phyloP scores from a whole-genome alignment of 2,888 invertebrate genomes.

The Julus scandinavius region DNA sequence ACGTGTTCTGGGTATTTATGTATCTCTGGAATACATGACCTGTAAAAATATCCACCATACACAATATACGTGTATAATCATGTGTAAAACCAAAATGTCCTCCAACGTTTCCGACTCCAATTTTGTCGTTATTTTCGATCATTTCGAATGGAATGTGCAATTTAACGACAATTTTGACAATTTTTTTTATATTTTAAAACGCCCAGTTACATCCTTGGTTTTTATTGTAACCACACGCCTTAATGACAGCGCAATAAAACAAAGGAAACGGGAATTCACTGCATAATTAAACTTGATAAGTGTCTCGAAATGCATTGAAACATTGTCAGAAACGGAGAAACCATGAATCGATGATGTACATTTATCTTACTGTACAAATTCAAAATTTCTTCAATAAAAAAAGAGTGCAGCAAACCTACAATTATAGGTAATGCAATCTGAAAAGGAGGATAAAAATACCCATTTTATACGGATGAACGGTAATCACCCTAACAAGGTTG shows the following conservation, averaged over 20 bases:
- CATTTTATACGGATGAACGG: neutral
- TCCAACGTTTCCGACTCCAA: neutral
- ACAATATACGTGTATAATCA: too few species aligned
- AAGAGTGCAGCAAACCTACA: neutral
- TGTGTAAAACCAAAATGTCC: too few species aligned
- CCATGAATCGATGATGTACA: neutral
- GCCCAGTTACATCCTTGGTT: neutral
- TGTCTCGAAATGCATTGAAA: neutral
- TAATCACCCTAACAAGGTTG: neutral
- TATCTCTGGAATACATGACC: too few species aligned
- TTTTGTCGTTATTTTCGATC: neutral
- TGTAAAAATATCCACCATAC: too few species aligned
- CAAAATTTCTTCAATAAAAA: neutral
- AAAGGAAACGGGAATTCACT: slow-evolving; percentile 11
- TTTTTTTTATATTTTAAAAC: neutral
- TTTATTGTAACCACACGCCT: neutral
- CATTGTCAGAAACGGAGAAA: too few species aligned
- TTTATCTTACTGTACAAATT: neutral
- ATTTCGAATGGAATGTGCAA: neutral
- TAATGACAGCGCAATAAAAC: slow-evolving; percentile 39
- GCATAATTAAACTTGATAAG: slow-evolving; percentile 12
- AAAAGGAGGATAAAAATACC: neutral
- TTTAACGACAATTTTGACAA: too few species aligned
- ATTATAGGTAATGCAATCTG: neutral
- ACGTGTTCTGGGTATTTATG: too few species aligned